Base-by-base conservation (phyloP, 2,888 invertebrate species). In the Ctenicera cuprea region DNA sequence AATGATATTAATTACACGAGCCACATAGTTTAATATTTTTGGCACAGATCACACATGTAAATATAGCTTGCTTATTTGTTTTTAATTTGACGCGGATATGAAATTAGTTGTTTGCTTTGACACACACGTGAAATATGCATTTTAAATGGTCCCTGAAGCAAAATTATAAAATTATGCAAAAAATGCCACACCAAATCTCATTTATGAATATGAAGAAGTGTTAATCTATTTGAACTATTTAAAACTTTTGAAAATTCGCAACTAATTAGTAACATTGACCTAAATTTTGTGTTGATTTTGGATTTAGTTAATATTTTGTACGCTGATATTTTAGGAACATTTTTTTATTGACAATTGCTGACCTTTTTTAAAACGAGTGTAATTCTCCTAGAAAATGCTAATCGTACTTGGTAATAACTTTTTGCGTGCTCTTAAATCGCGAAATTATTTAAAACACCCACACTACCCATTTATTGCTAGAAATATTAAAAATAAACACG, bases 81-180 rank as follows among this genome's bases (percentile, higher is more conserved):
- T 62, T 62, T 62, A 69, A 70, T 70, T 70, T 70, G 52, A 70
- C 63, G 70, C 63, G 48, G 26, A 70, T 52, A 70, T 62, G 54
- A 26, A 26, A 26, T 26, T 26, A 26, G 52, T 70, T 70, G 63
- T 50, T 41, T 41, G 62, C 41, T 70, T 70, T 70, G 50, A 64
- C 18, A 48, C 20, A 9, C 16, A 48, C 12, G 33, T 48, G 50
- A 45, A 64, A 30, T 64, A 48, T 64, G n/a, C 45, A 63, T 63
- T 62, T 43, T 22, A 62, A 62, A 62, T 38, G 38, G 12, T 12
- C 2, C 38, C 12, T 22, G 62, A 62, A 12, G 43, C 18, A 62
- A 41, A 41, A 20, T 63, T 63, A 50, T 50, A 62, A 41, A 41
- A 20, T 63, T 63, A 50, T 50, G 57, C 57, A 33, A 57, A 57